These are phyloP conservation scores for Baccha elongata DNA, from an alignment of 2,888 invertebrate genomes.

Conservation along the genomic window DNA sequence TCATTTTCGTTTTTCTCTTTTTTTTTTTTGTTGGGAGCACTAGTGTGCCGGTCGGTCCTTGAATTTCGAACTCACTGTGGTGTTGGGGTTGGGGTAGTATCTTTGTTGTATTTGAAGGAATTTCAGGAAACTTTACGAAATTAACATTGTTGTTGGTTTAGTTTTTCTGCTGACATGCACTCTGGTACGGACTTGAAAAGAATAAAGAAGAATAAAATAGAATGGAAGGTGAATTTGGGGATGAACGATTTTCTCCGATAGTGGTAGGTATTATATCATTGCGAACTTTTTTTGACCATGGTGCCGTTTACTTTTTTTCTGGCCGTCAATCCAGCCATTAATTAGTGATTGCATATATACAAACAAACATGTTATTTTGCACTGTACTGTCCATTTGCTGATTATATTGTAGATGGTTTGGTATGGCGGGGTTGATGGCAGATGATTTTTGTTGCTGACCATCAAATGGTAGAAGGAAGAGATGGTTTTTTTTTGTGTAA, in stretches of 20 bases:
- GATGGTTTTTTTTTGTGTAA: not conserved
- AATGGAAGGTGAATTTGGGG: not conserved
- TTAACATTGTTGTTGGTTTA: conserved; percentile 30
- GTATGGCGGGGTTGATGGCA: conserved; percentile 3
- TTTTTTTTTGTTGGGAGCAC: conserved; percentile 7
- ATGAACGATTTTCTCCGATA: conserved; percentile 15
- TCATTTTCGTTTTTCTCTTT: conserved; percentile 5
- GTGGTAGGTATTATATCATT: conserved; percentile 48
- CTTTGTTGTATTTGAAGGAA: conserved; percentile 1
- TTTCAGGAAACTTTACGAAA: conserved; percentile 52
- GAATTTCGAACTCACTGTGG: conserved; percentile 5
- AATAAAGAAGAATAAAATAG: not conserved
- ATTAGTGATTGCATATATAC: conserved; percentile 23
- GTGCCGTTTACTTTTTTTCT: conserved; percentile 1
- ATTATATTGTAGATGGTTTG: conserved; percentile 1
- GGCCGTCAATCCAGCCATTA: conserved; percentile 28
- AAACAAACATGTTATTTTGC: conserved; percentile 32
- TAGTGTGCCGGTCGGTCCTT: not conserved
- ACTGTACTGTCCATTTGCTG: conserved; percentile 37
- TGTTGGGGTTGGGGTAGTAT: not conserved
- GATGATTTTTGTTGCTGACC: not conserved
- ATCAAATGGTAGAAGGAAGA: not conserved
- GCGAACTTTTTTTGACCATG: conserved; percentile 3
- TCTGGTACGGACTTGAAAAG: not conserved
- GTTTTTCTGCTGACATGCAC: conserved; percentile 52